Conservation (phyloP, 2,888 invertebrate genomes). For the Lepidochrysops patricia region DNA sequence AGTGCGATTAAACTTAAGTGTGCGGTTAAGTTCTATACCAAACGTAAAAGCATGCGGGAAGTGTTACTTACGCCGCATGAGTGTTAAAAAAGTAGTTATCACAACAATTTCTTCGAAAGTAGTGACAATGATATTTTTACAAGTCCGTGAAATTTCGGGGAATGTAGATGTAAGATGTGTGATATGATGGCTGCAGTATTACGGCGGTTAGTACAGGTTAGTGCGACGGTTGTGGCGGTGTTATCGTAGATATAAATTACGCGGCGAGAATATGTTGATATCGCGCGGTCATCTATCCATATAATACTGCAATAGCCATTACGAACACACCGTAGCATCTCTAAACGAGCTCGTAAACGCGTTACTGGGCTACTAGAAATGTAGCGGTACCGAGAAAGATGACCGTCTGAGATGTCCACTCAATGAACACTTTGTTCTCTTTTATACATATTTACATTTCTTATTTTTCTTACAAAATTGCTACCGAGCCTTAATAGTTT, state of each 20-base stretch:
- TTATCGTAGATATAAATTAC: constrained; percentile 59
- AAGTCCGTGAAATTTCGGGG: constrained; percentile 1
- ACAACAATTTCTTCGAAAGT: constrained; percentile 1
- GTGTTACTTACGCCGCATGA: too few relatives aligned
- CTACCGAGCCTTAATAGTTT: neutral
- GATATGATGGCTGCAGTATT: neutral
- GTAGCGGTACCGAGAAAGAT: constrained; percentile 71
- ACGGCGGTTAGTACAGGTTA: constrained; percentile 17
- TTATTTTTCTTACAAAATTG: neutral
- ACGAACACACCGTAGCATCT: constrained; percentile 64
- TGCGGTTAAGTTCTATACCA: too few relatives aligned
- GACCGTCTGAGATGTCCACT: constrained; percentile 59
- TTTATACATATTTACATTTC: neutral
- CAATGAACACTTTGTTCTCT: constrained; percentile 28
- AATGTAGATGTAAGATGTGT: neutral
- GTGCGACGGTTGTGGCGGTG: constrained; percentile 50
- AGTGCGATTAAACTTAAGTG: too few relatives aligned
- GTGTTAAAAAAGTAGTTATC: neutral
- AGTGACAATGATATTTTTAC: constrained; percentile 4
- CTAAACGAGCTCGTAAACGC: constrained; percentile 69
- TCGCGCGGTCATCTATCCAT: constrained; percentile 62
- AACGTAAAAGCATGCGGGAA: too few relatives aligned
- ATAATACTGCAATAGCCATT: constrained; percentile 71
- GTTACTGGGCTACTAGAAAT: constrained; percentile 69
- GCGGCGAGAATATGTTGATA: constrained; percentile 61